Evolutionary conservation across 2,888 invertebrate genomes (phyloP).

Genomic region (Rotaria sp.): DNA sequence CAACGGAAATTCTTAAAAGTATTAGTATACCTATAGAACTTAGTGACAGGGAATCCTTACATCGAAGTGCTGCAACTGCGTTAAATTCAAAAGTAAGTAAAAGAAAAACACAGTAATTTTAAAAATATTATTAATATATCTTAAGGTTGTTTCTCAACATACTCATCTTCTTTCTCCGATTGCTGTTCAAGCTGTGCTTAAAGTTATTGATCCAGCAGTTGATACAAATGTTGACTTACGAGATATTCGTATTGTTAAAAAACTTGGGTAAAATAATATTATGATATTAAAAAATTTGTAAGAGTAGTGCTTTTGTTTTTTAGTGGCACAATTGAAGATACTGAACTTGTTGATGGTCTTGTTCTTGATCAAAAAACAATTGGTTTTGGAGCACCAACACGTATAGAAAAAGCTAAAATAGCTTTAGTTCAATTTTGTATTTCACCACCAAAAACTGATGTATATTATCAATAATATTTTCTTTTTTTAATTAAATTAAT

Average conservation of each 20-base stretch:
- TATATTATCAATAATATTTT: conserved; percentile 55
- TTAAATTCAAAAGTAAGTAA: conserved; percentile 75
- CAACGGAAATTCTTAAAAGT: conserved; percentile 67
- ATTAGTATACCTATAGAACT: conserved; percentile 82
- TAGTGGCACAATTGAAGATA: conserved; percentile 87
- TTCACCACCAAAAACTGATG: conserved; percentile 95
- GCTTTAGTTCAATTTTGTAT: conserved; percentile 98
- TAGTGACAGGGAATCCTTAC: conserved; percentile 73
- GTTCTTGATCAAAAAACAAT: conserved; percentile 84
- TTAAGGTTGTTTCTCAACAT: conserved; percentile 87
- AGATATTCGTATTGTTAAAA: conserved; percentile 91
- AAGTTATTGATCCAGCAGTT: conserved; percentile 68
- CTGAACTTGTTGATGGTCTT: conserved; percentile 86
- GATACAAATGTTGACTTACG: conserved; percentile 71
- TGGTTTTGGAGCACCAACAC: conserved; percentile 75
- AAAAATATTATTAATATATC: too few relatives aligned
- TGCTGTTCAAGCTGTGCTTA: conserved; percentile 90
- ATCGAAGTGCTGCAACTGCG: conserved; percentile 92
- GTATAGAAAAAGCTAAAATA: conserved; percentile 93
- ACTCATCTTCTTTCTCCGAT: conserved; percentile 87
- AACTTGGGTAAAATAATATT: conserved; percentile 65
- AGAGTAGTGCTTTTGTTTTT: background rate
- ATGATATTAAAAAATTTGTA: too few relatives aligned
- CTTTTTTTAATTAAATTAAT: background rate
- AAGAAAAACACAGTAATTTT: conserved; percentile 44